Conservation (phyloP, 2,888 invertebrate genomes). For the Myopa testacea region DNA sequence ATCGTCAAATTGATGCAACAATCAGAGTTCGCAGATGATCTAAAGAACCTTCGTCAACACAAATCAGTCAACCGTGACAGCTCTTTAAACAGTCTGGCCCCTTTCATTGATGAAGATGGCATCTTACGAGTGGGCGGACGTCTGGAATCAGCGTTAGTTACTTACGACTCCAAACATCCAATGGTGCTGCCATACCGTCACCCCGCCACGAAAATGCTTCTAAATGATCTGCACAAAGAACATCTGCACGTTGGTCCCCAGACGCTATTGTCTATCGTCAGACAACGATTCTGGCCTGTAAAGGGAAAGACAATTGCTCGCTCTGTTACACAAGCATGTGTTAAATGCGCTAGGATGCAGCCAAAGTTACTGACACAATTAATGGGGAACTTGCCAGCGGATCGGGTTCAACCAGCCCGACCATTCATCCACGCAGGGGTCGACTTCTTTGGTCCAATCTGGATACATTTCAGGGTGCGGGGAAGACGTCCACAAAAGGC, state of each 20-base stretch:
- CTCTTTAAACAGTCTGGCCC: not conserved
- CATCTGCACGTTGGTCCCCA: constrained; percentile 9
- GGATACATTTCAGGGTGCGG: too few relatives aligned
- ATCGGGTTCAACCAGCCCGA: not conserved
- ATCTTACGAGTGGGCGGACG: not conserved
- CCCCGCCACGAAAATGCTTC: not conserved
- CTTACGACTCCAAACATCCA: not conserved
- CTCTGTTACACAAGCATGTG: not conserved
- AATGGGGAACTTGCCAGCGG: constrained; percentile 1
- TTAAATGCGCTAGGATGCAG: not conserved
- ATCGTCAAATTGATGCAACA: constrained; percentile 2
- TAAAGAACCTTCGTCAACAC: not conserved
- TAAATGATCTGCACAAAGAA: not conserved
- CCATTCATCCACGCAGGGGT: not conserved
- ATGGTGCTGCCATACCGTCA: not conserved
- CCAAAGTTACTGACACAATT: constrained; percentile 4
- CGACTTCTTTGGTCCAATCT: constrained; percentile 8
- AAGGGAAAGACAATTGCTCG: constrained; percentile 8
- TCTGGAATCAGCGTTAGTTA: not conserved
- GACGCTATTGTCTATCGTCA: constrained; percentile 9
- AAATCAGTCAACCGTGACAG: constrained; percentile 3
- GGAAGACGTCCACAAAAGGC: too few relatives aligned
- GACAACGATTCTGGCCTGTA: constrained; percentile 11
- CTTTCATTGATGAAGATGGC: not conserved
- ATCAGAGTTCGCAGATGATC: not conserved